Conservation (phyloP, 2,888 invertebrate species). For the Zaprionus obscuricornis region DNA sequence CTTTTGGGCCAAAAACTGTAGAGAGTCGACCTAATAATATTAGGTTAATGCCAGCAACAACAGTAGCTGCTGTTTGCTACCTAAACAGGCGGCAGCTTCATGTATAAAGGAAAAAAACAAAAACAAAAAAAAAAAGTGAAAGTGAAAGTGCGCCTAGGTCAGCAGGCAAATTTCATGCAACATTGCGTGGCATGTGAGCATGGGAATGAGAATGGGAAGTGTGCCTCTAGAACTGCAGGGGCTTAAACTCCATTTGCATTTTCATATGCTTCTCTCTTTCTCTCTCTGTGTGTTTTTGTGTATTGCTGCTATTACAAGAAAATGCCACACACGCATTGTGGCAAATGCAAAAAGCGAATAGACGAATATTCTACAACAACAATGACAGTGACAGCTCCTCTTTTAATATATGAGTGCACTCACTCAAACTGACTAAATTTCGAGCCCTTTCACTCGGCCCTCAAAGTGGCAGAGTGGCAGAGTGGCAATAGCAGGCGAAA, state of each 20-base stretch:
- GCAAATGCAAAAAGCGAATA: slow-evolving; percentile 29
- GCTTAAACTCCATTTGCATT: slow-evolving; percentile 48
- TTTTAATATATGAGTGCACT: slow-evolving; percentile 72
- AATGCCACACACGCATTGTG: slow-evolving; percentile 29
- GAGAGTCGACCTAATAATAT: slow-evolving; percentile 61
- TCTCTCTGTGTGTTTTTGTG: too few relatives aligned
- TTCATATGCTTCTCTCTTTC: too few relatives aligned
- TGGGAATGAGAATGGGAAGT: neutral
- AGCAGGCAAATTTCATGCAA: slow-evolving; percentile 70
- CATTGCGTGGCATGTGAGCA: slow-evolving; percentile 53
- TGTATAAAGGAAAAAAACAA: neutral
- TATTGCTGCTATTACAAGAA: slow-evolving; percentile 18
- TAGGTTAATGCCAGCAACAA: slow-evolving; percentile 47
- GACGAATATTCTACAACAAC: too few relatives aligned
- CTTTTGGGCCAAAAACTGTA: slow-evolving; percentile 24
- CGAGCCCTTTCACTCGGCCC: slow-evolving; percentile 47
- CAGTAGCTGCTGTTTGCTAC: slow-evolving; percentile 50
- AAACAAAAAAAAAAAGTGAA: slow-evolving; percentile 36
- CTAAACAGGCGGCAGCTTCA: slow-evolving; percentile 36
- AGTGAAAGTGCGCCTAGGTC: slow-evolving; percentile 69
- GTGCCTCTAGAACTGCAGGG: slow-evolving; percentile 54
- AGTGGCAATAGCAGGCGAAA: slow-evolving; percentile 47
- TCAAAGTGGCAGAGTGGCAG: slow-evolving; percentile 17
- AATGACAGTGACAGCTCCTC: too few relatives aligned
- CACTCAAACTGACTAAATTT: slow-evolving; percentile 79